These are phyloP conservation scores for Hucho hucho DNA, from an alignment of 2,113 vertebrate genomes.

Conservation along the genomic window DNA sequence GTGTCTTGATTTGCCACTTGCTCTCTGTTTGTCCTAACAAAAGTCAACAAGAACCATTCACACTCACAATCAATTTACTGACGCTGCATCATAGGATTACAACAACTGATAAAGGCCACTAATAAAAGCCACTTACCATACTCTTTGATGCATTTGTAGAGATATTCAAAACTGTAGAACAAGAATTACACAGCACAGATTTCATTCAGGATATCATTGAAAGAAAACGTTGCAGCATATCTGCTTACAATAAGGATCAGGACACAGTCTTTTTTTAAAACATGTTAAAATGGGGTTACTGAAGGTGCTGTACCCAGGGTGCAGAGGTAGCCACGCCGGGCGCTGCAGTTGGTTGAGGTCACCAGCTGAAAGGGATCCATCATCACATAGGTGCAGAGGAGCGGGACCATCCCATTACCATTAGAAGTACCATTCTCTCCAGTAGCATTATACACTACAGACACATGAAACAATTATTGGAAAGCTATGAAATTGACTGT, in stretches of 20 bases:
- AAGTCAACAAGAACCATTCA: background rate
- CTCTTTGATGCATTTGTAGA: background rate
- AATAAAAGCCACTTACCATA: background rate
- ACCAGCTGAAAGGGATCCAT: conserved; percentile 56
- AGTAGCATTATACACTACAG: background rate
- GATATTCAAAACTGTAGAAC: conserved; percentile 35
- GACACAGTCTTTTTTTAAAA: background rate
- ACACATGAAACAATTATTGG: background rate
- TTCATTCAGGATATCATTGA: background rate
- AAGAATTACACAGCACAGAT: conserved; percentile 1
- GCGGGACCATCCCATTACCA: background rate
- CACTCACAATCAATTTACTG: too few relatives aligned
- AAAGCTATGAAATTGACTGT: too few relatives aligned
- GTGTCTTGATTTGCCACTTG: background rate
- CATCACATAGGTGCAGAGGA: conserved; percentile 60
- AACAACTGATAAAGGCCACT: background rate
- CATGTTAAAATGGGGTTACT: background rate
- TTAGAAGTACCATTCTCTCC: background rate
- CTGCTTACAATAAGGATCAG: background rate
- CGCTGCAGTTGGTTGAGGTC: conserved; percentile 55
- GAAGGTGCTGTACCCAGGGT: conserved; percentile 47
- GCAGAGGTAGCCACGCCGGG: conserved; percentile 64
- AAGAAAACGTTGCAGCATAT: background rate
- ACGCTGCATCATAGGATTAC: background rate
- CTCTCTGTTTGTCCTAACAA: background rate